These are phyloP conservation scores for Acomys russatus DNA, from an alignment of 2,797 vertebrate genomes.

Conservation along the genomic window DNA sequence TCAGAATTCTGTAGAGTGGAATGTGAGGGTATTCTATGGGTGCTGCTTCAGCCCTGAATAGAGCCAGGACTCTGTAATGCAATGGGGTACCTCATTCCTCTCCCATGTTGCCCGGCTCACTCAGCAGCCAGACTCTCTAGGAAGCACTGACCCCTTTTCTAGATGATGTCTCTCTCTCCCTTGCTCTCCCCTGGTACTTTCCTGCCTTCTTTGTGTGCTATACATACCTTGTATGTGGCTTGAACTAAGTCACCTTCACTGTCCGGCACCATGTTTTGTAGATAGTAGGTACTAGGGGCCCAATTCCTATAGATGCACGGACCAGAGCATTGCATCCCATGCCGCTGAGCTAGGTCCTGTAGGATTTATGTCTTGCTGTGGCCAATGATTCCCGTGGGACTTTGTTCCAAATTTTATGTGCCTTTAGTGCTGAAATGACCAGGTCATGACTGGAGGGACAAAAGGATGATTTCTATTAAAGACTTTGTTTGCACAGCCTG, in stretches of 20 bases:
- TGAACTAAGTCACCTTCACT: accelerated
- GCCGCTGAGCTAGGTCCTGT: neutral
- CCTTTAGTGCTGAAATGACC: constrained; percentile 34
- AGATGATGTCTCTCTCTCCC: neutral
- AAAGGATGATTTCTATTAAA: constrained; percentile 25
- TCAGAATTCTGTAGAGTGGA: neutral
- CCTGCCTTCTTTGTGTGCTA: neutral
- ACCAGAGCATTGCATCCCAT: neutral
- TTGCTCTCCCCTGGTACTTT: neutral
- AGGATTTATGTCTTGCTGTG: neutral
- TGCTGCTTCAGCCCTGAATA: neutral
- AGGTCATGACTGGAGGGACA: neutral
- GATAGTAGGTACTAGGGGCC: neutral
- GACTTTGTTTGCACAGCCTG: constrained; percentile 55
- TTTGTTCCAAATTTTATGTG: constrained; percentile 9
- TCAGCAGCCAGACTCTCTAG: neutral
- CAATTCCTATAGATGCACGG: neutral
- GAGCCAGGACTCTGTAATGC: neutral
- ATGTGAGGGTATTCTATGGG: neutral
- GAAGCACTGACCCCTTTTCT: neutral
- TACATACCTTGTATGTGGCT: neutral
- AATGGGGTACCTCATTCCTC: neutral
- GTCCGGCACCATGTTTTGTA: neutral
- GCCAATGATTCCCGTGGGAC: neutral
- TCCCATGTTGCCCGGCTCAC: neutral